phyloP scores from a whole-genome alignment of 2,113 vertebrate genomes.

The Corythornis vintsioides region DNA sequence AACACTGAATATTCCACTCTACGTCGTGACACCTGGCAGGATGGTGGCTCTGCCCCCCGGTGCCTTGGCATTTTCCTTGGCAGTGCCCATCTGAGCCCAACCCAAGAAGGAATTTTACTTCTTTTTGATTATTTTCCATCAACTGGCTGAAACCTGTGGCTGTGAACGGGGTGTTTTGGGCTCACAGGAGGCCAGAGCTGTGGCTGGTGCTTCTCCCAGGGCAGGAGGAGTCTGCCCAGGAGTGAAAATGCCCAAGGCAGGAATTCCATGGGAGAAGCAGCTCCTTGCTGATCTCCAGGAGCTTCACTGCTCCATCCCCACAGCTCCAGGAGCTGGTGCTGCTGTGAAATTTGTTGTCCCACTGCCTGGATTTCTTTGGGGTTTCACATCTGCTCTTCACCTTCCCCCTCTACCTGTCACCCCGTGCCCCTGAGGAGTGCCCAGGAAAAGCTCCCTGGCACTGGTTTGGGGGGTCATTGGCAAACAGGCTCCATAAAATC shows the following conservation, averaged over 20 bases:
- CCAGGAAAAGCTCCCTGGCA: no score
- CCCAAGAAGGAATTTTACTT: background rate
- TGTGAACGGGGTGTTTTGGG: accelerated
- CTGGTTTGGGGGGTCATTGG: no score
- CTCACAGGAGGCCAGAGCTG: background rate
- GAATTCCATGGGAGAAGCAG: background rate
- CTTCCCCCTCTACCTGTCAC: background rate
- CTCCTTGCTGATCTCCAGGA: background rate
- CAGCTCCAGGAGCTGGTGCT: background rate
- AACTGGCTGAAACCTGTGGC: background rate
- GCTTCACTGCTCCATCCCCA: background rate
- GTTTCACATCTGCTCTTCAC: background rate
- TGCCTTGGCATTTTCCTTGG: accelerated
- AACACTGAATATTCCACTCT: background rate
- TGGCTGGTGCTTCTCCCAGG: background rate
- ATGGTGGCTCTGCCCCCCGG: background rate
- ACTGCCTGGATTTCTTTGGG: background rate
- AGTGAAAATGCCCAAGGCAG: background rate
- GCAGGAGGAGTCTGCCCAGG: background rate
- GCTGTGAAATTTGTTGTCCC: background rate
- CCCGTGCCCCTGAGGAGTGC: background rate
- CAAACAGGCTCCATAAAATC: constrained; percentile 48
- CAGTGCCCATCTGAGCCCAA: accelerated
- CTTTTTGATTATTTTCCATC: background rate
- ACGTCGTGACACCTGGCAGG: background rate